A percentile compares a stretch with the other conserved stretches of the same genome.
phyloP scores from a whole-genome alignment of 2,888 invertebrate genomes.

The Chalcis sispes region DNA sequence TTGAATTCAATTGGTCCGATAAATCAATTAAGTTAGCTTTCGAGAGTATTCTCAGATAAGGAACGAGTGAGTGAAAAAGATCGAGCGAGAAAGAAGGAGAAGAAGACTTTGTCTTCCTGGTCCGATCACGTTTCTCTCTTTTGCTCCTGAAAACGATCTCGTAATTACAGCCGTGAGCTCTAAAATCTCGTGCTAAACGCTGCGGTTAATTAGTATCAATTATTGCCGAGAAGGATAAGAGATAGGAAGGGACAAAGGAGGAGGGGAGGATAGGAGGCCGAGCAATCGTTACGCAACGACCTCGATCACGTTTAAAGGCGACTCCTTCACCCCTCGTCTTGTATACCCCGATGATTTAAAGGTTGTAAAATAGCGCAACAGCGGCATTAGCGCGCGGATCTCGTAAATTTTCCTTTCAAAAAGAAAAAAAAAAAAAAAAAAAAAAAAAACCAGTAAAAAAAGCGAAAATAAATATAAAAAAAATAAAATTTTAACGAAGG shows the following conservation, averaged over 20 bases:
- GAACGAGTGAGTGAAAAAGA: neutral
- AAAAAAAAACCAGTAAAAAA: constrained; percentile 5
- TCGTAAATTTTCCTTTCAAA: constrained; percentile 43
- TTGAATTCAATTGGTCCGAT: constrained; percentile 17
- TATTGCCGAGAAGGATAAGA: constrained; percentile 20
- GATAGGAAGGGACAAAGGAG: neutral
- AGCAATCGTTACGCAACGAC: constrained; percentile 36
- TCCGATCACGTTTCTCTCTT: constrained; percentile 18
- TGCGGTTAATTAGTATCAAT: constrained; percentile 47
- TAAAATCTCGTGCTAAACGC: constrained; percentile 50
- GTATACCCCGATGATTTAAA: constrained; percentile 37
- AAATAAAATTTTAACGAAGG: neutral
- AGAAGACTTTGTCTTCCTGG: constrained; percentile 24
- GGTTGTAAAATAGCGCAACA: constrained; percentile 14
- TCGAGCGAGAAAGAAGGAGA: no score
- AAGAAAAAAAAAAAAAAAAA: constrained; percentile 1
- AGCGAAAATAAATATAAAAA: neutral
- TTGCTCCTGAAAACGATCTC: constrained; percentile 33
- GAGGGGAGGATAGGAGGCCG: neutral
- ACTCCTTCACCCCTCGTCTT: neutral
- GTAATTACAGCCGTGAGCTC: constrained; percentile 40
- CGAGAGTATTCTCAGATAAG: neutral
- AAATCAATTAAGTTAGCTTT: constrained; percentile 27
- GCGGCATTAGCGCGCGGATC: neutral
- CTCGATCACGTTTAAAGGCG: constrained; percentile 26